Percentiles rank a stretch among this genome's conserved stretches.
Evolutionary conservation across 35 echinoderm and acorn worm species (phyloP).

Genomic region (Lytechinus variegatus): DNA sequence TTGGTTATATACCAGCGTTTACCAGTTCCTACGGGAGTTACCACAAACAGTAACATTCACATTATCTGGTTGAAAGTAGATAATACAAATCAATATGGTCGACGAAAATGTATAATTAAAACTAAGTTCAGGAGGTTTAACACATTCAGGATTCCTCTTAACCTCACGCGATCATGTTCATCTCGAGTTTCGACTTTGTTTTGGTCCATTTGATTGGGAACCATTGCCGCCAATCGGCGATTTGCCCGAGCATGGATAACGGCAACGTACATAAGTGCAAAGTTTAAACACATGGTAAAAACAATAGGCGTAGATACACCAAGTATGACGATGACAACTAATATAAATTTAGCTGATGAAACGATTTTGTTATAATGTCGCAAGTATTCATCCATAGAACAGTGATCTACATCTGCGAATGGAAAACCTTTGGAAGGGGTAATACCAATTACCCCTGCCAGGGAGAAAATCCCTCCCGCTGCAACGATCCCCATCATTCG

Average conservation of each 20-base stretch:
- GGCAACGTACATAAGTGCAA: not conserved
- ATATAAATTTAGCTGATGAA: not conserved
- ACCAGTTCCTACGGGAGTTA: too few relatives aligned
- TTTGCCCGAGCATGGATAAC: not conserved
- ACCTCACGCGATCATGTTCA: not conserved
- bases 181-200: not conserved
- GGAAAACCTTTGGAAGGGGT: not conserved
- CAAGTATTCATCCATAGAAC: not conserved
- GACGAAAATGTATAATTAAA: not conserved
- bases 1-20: too few relatives aligned
- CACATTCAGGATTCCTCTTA: not conserved
- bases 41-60: too few relatives aligned
- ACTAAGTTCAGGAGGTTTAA: not conserved
- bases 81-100: not conserved
- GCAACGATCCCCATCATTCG: not conserved
- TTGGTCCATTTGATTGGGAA: not conserved
- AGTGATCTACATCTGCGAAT: not conserved
- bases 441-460: not conserved
- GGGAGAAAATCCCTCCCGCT: not conserved
- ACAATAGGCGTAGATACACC: not conserved
- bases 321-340: not conserved
- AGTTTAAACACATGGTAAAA: not conserved
- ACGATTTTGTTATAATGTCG: not conserved
- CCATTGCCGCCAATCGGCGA: not conserved
- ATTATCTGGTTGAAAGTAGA: not conserved